phyloP scores from a whole-genome alignment of 1,140 invertebrate genomes.

The Phymastichus coffea region DNA sequence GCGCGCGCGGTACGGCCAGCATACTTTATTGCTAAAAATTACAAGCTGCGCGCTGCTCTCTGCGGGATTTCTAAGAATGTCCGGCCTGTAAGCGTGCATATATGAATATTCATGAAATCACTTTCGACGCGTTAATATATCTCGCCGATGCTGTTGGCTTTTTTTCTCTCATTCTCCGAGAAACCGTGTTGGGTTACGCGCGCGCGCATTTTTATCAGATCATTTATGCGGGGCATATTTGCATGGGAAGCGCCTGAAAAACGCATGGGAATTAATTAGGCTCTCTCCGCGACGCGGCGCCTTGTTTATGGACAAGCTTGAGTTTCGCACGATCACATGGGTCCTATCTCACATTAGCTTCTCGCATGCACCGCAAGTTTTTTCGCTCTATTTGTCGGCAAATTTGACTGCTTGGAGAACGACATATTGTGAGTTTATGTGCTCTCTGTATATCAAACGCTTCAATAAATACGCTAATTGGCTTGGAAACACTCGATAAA shows the following conservation, averaged over 20 bases:
- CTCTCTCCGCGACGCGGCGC: conserved; percentile 32
- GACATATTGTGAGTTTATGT: no score
- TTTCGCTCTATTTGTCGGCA: no score
- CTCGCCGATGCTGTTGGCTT: conserved; percentile 17
- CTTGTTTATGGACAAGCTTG: conserved; percentile 36
- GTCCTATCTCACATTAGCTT: conserved; percentile 23
- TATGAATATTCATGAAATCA: conserved; percentile 12
- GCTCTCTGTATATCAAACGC: no score
- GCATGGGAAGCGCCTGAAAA: conserved; percentile 45
- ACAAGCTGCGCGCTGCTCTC: conserved; percentile 3
- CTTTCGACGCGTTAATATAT: conserved; percentile 20
- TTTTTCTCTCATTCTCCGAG: conserved; percentile 17
- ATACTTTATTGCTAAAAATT: background rate
- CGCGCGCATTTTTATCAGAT: conserved; percentile 43
- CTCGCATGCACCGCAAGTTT: conserved; percentile 17
- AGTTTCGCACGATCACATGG: conserved; percentile 16
- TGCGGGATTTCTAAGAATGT: conserved; percentile 40
- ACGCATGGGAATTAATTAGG: conserved; percentile 48
- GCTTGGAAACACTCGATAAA: no score
- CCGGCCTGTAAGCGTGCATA: background rate
- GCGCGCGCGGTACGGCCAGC: background rate
- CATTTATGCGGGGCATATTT: conserved; percentile 45
- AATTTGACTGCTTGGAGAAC: no score
- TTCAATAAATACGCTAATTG: no score
- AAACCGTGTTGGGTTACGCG: conserved; percentile 18